Evolutionary conservation across 1,140 invertebrate species (phyloP), one percentile per base, ranked within the genome.

Genomic region (Apocrypta bakeri): DNA sequence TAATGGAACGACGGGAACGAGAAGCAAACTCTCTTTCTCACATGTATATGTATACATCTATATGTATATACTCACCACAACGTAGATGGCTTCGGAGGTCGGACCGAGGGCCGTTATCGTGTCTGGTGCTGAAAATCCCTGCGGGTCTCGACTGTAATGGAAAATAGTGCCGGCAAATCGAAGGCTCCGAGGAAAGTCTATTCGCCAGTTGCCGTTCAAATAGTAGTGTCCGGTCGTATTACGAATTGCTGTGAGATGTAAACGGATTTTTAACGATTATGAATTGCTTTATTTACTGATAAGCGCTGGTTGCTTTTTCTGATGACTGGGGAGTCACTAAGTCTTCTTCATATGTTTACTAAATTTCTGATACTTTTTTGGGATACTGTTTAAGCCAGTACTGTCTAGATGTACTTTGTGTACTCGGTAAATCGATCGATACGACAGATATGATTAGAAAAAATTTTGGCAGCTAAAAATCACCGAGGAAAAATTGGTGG

Each of bases 131-230:
- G 95, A 94, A 87, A 97, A 96, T 21, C 95, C 95, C 89, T 96
- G 94, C 6, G 96, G 95, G 88, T 95, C 95, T 77, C 97, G 93
- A 85, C 97, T 95, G 90, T 99, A 99, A 89, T 96, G 95, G 94
- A 98, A 98, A 86, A 95, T 95, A 1, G 95, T 95, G 7, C 97
- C 97, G 21, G 96, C 96, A 86, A 98, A 97, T 77, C 93, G 93
- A 82, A 97, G 91, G 37, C 95, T 95, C 73, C 95, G 93, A 0
- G 97, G 97, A 90, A 96, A 97, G 90, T 98, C 97, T 88, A 99
- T 98, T 87, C 95, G 94, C 95, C 97, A 98, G 89, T 98, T 96
- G 7, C 98, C 98, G 90, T 99, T 99, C 24, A 99, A 92, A 89
- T 98, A 98, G 88, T 97, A 99, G 85, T 96, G 93, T 17, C 96